Percentiles rank a stretch among this genome's conserved stretches.
Conservation (phyloP, 2,113 vertebrate species). For the Nibea albiflora region DNA sequence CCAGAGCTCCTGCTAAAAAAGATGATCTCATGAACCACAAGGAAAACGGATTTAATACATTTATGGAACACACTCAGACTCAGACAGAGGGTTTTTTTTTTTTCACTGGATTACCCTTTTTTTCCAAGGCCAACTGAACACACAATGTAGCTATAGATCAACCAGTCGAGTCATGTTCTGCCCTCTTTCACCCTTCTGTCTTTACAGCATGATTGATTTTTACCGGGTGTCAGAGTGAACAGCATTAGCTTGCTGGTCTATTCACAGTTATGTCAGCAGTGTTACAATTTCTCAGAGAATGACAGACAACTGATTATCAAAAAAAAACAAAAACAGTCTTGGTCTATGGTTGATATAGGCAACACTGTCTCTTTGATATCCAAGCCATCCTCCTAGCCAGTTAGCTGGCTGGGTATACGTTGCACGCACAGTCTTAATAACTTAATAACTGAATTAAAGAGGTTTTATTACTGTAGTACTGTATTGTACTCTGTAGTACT, state of each 20-base stretch:
- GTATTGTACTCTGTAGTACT: no score
- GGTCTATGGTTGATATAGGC: no score
- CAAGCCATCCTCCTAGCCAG: no score
- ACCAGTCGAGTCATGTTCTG: background rate
- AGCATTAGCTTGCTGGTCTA: background rate
- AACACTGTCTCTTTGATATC: no score
- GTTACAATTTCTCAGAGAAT: background rate
- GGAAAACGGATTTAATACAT: background rate
- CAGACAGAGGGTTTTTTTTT: background rate
- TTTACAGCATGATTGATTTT: background rate
- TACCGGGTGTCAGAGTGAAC: background rate
- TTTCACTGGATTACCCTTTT: background rate
- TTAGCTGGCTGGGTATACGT: no score
- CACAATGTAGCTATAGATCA: background rate
- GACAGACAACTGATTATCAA: background rate
- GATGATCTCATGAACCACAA: background rate
- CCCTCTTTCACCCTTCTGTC: background rate
- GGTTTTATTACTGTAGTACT: no score
- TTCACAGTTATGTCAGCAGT: background rate
- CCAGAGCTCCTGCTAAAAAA: conserved; percentile 5
- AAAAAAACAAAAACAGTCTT: background rate
- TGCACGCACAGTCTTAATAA: no score
- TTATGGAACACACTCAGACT: background rate
- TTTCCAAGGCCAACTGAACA: background rate
- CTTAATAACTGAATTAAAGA: no score